These are phyloP conservation scores for Hyposoter didymator DNA, from an alignment of 2,888 invertebrate genomes.

Conservation along the genomic window DNA sequence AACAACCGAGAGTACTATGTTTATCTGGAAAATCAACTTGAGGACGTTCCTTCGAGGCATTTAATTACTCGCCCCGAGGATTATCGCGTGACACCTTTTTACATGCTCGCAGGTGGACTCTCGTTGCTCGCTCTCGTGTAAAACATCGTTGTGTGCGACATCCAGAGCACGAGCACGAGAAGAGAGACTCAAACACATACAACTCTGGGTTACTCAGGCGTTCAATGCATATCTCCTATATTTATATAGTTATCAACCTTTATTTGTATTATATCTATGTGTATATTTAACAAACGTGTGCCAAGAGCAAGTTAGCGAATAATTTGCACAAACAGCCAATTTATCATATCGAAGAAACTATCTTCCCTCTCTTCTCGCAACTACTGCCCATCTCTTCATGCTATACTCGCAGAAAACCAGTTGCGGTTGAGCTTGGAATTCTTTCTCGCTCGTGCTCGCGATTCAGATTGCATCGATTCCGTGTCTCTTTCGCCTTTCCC, in stretches of 20 bases:
- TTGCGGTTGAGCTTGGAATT: slow-evolving; percentile 30
- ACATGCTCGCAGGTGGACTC: slow-evolving; percentile 70
- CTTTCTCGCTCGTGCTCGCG: slow-evolving; percentile 38
- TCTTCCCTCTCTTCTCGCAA: slow-evolving; percentile 42
- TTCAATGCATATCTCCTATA: slow-evolving; percentile 24
- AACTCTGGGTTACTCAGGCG: neutral
- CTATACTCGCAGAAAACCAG: slow-evolving; percentile 48
- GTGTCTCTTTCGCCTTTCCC: neutral
- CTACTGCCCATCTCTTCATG: slow-evolving; percentile 13
- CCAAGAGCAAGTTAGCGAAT: slow-evolving; percentile 70
- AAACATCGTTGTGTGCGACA: slow-evolving; percentile 33
- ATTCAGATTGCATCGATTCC: slow-evolving; percentile 51
- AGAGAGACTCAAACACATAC: slow-evolving; percentile 1
- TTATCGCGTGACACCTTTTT: slow-evolving; percentile 75
- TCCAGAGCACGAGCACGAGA: slow-evolving; percentile 29
- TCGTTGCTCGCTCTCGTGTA: slow-evolving; percentile 53
- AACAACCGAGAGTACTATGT: slow-evolving; percentile 43
- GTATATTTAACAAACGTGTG: slow-evolving; percentile 49
- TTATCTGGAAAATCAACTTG: slow-evolving; percentile 75
- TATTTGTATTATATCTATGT: slow-evolving; percentile 57
- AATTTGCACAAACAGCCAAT: slow-evolving; percentile 77
- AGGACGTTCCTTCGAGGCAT: slow-evolving; percentile 72
- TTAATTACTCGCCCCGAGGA: slow-evolving; percentile 70
- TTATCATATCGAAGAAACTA: slow-evolving; percentile 75
- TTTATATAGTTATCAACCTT: slow-evolving; percentile 60